Conservation (phyloP, 2,797 vertebrate species). For the Amblyraja radiata region DNA sequence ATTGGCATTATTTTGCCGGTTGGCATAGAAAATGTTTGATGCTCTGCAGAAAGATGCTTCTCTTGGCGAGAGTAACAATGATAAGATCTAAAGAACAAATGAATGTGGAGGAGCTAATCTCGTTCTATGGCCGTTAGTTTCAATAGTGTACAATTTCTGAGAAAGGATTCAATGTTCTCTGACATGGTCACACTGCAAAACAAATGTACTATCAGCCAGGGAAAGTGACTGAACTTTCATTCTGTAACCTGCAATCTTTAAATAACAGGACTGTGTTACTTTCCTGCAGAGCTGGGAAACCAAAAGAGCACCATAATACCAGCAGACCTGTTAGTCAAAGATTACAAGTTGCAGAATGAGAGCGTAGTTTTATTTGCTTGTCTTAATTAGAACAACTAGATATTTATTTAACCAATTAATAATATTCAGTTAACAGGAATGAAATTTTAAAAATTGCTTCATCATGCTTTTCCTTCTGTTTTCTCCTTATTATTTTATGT, state of each 20-base stretch:
- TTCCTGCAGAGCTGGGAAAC: too few relatives aligned
- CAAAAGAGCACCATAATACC: too few relatives aligned
- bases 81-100: neutral
- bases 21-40: neutral
- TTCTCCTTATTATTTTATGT: neutral
- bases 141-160: neutral
- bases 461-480: neutral
- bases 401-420: neutral
- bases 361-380: neutral
- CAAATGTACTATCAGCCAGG: neutral
- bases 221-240: neutral
- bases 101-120: neutral
- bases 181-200: neutral
- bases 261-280: neutral
- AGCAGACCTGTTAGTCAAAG: too few relatives aligned
- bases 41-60: neutral
- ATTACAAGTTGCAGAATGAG: too few relatives aligned
- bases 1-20: neutral
- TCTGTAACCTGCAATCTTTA: neutral
- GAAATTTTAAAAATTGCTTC: neutral
- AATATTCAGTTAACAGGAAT: neutral
- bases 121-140: neutral
- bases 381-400: neutral
- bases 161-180: neutral
- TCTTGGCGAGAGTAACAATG: neutral